Evolutionary conservation across 2,797 vertebrate genomes (phyloP), one percentile per base, ranked within the genome.

Genomic region (Gobionotothen gibberifrons): DNA sequence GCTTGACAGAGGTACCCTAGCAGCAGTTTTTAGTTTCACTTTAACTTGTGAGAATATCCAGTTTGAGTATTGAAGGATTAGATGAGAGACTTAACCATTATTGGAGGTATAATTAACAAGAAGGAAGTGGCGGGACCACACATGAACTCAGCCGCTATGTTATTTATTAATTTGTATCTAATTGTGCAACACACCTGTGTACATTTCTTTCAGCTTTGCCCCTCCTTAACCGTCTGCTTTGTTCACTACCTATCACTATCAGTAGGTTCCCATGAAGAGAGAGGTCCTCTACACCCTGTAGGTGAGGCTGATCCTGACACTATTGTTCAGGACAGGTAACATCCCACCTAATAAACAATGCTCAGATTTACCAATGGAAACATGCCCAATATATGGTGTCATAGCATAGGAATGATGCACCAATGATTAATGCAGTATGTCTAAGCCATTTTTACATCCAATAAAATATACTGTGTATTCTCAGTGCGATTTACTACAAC

Each of bases 91-190:
- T 32, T n/a, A 39, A 55, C 19, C 3, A 7, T n/a, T 10, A 22
- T 9, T 40, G 1, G 4, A 73, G 40, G 32, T 48, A 1, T 70
- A 68, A 85, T 76, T 19, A 70, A 26, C 40, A 44, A 60, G 49
- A 48, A n/a, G 66, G 3, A 53, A 15, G 26, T 3, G 71, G 48
- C 16, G 5, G 66, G 17, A 52, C 60, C n/a, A 36, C 74, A 87
- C 76, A 76, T 86, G 69, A 49, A 43, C 57, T 74, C 65, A 49
- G 63, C 58, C 64, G 57, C 36, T 26, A 2, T 19, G 5, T 29
- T 29, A 11, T 78, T 74, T 58, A 47, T 64, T 26, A 21, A 22
- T 15, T 14, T 60, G 62, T 66, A 52, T 56, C 69, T 55, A 40
- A 48, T 19, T 49, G 14, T 22, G 9, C 52, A 29, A 10, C 47